Base-by-base conservation (phyloP, 2,888 invertebrate genomes). In the Chymomyza fuscimana region DNA sequence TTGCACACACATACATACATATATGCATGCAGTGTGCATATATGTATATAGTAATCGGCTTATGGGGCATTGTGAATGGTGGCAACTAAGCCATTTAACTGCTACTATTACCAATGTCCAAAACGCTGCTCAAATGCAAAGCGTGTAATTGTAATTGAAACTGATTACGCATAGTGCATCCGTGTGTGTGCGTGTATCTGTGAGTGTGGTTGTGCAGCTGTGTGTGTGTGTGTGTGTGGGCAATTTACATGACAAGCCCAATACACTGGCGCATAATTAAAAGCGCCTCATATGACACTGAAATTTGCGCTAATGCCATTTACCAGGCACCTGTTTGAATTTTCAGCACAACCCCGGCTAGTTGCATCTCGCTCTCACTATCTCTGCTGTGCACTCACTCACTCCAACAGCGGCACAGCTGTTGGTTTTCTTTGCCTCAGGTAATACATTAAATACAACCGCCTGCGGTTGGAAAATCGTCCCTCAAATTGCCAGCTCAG, bases 381-480 rank as follows among this genome's bases (percentile, higher is more conserved):
- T 54, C 61, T 36, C 16, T 22, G 36, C 16, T 16, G 46, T 19
- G 19, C 19, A 19, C 60, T 40, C 56, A 15, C 16, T 29, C 5
- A 2, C 19, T 1, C 19, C 2, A 1, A 65, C 19, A 22, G 50
- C 16, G 5, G 19, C n/a, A 16, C 51, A 19, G 4, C 56, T 56
- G 22, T 7, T 10, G 25, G 29, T 22, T 58, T 54, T 54, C 19
- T 51, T 16, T 56, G 67, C 73, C 73, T 25, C 29, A 63, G 60
- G 70, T 54, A 68, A 52, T 60, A 32, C n/a, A 54, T 25, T n/a
- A 46, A 63, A 40, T 19, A 58, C 32, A 32, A 36, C 32, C 25
- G 22, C 59, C 61, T 80, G 85, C 63, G 80, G 82, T 64, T 46
- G 56, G 59, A 71, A 75, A 79, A 85, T 77, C 86, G 70, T n/a